phyloP scores from a whole-genome alignment of 2,888 invertebrate species.

The Anthoptus insignis region DNA sequence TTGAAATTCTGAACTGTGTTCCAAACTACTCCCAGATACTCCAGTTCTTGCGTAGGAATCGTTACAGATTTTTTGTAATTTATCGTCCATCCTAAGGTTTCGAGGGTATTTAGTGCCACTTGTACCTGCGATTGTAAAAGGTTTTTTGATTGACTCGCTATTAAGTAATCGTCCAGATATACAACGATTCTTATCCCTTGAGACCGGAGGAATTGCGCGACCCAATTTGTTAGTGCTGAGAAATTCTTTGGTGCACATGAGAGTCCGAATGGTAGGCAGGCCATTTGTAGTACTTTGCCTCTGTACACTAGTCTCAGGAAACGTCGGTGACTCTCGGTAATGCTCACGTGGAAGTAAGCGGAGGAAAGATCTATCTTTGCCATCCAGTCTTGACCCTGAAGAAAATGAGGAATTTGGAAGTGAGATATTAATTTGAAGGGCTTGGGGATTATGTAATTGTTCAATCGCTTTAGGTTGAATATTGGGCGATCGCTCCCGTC shows the following conservation, averaged over 20 bases:
- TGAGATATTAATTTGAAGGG: constrained; percentile 38
- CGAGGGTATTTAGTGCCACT: constrained; percentile 8
- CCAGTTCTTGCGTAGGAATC: constrained; percentile 2
- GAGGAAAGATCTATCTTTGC: constrained; percentile 42
- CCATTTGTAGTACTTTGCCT: constrained; percentile 48
- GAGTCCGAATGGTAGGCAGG: constrained; percentile 52
- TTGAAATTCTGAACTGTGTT: constrained; percentile 4
- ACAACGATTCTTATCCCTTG: constrained; percentile 32
- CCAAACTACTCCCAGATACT: constrained; percentile 25
- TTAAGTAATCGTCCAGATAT: constrained; percentile 40
- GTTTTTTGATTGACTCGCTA: constrained; percentile 32
- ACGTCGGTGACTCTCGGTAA: constrained; percentile 44
- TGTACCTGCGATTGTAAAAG: constrained; percentile 17
- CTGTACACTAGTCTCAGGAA: constrained; percentile 47
- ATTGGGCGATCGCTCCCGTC: constrained; percentile 42
- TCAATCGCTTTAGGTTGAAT: constrained; percentile 48
- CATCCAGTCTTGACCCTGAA: constrained; percentile 48
- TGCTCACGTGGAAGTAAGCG: constrained; percentile 41
- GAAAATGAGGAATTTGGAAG: constrained; percentile 37
- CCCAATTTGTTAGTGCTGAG: constrained; percentile 49
- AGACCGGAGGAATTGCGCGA: constrained; percentile 45
- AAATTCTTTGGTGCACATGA: constrained; percentile 50
- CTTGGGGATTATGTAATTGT: constrained; percentile 35
- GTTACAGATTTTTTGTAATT: constrained; percentile 34
- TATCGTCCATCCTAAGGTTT: constrained; percentile 28